phyloP scores from a whole-genome alignment of 2,888 invertebrate genomes.

The Pasiphila rectangulata region DNA sequence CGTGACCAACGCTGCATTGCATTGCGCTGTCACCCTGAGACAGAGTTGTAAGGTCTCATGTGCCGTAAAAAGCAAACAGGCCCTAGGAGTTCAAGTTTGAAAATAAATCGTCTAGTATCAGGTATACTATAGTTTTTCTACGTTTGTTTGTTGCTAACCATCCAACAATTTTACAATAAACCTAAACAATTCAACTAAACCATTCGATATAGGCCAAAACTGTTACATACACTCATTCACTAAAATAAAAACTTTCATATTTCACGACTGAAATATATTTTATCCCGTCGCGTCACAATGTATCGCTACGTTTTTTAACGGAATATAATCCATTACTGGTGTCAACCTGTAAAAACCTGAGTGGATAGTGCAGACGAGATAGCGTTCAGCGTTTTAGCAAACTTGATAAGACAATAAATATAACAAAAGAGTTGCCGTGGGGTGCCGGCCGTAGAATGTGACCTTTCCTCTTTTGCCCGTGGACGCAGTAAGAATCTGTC shows the following conservation, averaged over 20 bases:
- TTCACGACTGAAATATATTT: constrained; percentile 11
- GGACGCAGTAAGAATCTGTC: too few relatives aligned
- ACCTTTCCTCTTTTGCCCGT: too few relatives aligned
- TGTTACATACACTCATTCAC: constrained; percentile 10
- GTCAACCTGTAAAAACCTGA: constrained; percentile 6
- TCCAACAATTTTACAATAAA: too few relatives aligned
- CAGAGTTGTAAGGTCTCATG: too few relatives aligned
- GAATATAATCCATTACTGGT: constrained; percentile 19
- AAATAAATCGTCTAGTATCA: background rate
- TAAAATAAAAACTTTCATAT: constrained; percentile 16
- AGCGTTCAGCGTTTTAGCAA: background rate
- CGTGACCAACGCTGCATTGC: too few relatives aligned
- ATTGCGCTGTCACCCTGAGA: too few relatives aligned
- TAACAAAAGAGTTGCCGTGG: too few relatives aligned
- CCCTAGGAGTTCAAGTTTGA: too few relatives aligned
- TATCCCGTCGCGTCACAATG: constrained; percentile 12
- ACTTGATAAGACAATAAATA: too few relatives aligned
- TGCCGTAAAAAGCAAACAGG: too few relatives aligned
- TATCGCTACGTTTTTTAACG: constrained; percentile 9
- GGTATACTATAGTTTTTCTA: background rate
- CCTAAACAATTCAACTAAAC: background rate
- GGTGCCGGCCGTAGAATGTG: too few relatives aligned
- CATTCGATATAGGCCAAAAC: background rate
- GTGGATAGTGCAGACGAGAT: background rate
- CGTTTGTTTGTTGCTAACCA: constrained; percentile 1